Percentiles rank a stretch among this genome's conserved stretches.
phyloP scores from a whole-genome alignment of 2,113 vertebrate genomes.

The Pterocles gutturalis region DNA sequence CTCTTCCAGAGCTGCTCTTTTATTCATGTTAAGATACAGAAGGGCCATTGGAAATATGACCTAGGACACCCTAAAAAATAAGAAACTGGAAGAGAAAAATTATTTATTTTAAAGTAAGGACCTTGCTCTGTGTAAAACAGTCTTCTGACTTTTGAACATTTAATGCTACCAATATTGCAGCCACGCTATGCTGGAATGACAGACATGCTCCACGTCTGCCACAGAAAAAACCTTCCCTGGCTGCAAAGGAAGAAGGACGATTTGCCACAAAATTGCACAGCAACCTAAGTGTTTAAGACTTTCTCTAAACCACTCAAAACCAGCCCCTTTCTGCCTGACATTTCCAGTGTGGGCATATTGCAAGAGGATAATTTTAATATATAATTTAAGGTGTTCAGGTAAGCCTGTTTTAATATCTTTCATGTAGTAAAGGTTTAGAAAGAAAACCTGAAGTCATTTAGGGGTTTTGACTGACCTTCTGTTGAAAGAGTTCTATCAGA shows the following conservation, averaged over 20 bases:
- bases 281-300: slow-evolving; percentile 31
- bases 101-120: not conserved
- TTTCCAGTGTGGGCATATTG: slow-evolving; percentile 12
- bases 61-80: not conserved
- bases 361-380: slow-evolving; percentile 40
- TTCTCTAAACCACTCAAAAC: slow-evolving; percentile 33
- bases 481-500: not conserved
- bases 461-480: not conserved
- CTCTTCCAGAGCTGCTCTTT: not conserved
- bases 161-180: not conserved
- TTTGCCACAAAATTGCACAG: slow-evolving; percentile 50
- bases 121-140: not conserved
- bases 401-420: slow-evolving; percentile 4
- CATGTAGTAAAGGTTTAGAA: not conserved
- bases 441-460: not conserved
- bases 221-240: not conserved
- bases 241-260: slow-evolving; percentile 33
- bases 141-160: not conserved
- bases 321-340: slow-evolving; percentile 11
- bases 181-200: not conserved
- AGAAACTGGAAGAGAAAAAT: not conserved
- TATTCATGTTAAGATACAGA: not conserved
- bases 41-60: not conserved
- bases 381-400: slow-evolving; percentile 7
- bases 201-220: slow-evolving; percentile 1